A percentile compares a stretch with the other conserved stretches of the same genome.
These are phyloP conservation scores for Drosophila austrosaltans DNA, from an alignment of 2,888 invertebrate species.

Conservation along the genomic window DNA sequence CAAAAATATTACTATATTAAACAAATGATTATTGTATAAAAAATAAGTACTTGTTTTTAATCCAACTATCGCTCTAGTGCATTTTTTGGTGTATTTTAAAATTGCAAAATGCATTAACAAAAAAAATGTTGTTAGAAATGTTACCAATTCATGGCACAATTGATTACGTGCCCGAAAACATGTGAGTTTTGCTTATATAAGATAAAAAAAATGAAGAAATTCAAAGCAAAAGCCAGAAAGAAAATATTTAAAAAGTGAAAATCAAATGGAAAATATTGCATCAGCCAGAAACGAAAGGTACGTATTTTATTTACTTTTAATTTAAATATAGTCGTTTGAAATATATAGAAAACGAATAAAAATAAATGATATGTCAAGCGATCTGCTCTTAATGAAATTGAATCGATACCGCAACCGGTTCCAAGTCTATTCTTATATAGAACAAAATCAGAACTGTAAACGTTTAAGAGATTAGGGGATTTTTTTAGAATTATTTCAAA, in stretches of 20 bases:
- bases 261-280: slow-evolving; percentile 4
- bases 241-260: not conserved
- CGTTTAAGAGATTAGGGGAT: not conserved
- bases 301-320: not conserved
- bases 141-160: slow-evolving; percentile 29
- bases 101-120: slow-evolving; percentile 18
- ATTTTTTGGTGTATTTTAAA: slow-evolving; percentile 23
- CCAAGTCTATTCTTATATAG: not conserved
- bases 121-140: slow-evolving; percentile 14
- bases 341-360: no score
- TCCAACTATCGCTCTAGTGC: slow-evolving; percentile 16
- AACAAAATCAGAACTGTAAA: not conserved
- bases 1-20: slow-evolving; percentile 4
- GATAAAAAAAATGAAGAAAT: slow-evolving; percentile 1
- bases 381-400: not conserved
- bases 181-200: slow-evolving; percentile 37
- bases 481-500: not conserved
- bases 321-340: no score
- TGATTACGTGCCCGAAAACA: slow-evolving; percentile 21
- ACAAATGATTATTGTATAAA: slow-evolving; percentile 33
- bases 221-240: not conserved
- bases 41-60: slow-evolving; percentile 42
- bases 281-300: slow-evolving; percentile 7
- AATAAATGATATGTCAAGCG: not conserved
- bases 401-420: not conserved